These are phyloP conservation scores for Augiades crinisus DNA, from an alignment of 2,888 invertebrate genomes.

Conservation along the genomic window DNA sequence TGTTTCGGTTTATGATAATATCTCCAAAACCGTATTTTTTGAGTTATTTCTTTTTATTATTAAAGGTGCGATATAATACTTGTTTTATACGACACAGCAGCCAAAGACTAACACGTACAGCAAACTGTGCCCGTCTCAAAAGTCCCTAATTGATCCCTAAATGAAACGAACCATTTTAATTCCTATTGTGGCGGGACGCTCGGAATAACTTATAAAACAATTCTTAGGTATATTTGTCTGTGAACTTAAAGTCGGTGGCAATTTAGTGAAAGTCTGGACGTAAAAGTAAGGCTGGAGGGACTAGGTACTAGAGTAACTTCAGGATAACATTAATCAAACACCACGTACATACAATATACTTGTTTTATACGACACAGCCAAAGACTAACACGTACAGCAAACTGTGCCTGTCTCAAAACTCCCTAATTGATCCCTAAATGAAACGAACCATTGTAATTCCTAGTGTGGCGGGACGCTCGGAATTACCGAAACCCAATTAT, in stretches of 20 bases:
- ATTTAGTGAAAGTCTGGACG: too few species aligned
- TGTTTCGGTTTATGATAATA: too few species aligned
- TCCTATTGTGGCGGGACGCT: constrained; percentile 40
- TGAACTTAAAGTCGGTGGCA: too few species aligned
- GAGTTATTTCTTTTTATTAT: too few species aligned
- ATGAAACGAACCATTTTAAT: constrained; percentile 52
- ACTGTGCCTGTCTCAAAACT: constrained; percentile 37
- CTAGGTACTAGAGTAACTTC: too few species aligned
- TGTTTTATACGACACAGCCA: constrained; percentile 2
- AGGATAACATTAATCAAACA: too few species aligned
- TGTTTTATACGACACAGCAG: constrained; percentile 3
- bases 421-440: constrained; percentile 53
- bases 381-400: constrained; percentile 7
- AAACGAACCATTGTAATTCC: constrained; percentile 53
- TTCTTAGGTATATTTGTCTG: too few species aligned
- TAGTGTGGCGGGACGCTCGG: constrained; percentile 38
- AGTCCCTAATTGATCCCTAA: constrained; percentile 53
- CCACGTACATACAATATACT: too few species aligned
- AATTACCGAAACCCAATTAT: constrained; percentile 39
- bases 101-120: constrained; percentile 7
- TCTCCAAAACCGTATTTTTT: too few species aligned
- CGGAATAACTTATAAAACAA: too few species aligned
- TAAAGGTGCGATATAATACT: too few species aligned
- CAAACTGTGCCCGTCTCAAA: constrained; percentile 32
- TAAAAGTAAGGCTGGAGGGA: too few species aligned